Base-by-base conservation (phyloP, 2,888 invertebrate species). In the Spicauda simplicius region DNA sequence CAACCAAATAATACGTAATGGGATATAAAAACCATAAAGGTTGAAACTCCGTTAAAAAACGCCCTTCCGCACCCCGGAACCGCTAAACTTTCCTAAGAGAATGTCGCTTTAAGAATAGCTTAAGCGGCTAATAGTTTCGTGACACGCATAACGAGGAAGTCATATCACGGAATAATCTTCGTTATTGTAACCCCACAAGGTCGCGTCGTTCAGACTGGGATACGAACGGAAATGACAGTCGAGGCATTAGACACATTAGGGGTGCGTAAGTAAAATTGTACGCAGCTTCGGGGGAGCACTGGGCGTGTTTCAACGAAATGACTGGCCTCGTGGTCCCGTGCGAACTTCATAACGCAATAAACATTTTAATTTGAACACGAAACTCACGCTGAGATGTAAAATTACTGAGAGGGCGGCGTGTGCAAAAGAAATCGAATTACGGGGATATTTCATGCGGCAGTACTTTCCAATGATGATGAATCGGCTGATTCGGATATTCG, bases 71-170 rank as follows among this genome's bases (percentile, higher is more conserved):
- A 83, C 86, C 86, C 86, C 76, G 71, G 70, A 80, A 82, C 76
- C 81, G 80, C 81, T 82, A 84, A 86, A 86, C 80, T 84, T 83
- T 81, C 2, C 80, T 77, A 74, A 84, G 85, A 76, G 83, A 81
- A 80, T 87, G 83, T 86, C 25, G 25, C 25, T 88, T 90, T 86
- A 82, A 88, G 84, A 89, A 92, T 86, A 91, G 87, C 90, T 89
- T 90, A 92, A 88, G 86, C 89, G 88, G 83, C 89, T 93, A 93
- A 93, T 93, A 92, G 92, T 91, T 92, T 90, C 91, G 90, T 91
- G 90, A 90, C 92, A 93, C 92, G 92, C 92, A 92, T 91, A 85
- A 89, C 84, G 85, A 79, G 77, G 77, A 73, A 75, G 72, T 77
- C 68, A 57, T 64, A 19, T 45, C 74, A 74, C 64, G 55, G 74